These are phyloP conservation scores for Semnornis frantzii DNA, from an alignment of 2,113 vertebrate species.

Conservation along the genomic window DNA sequence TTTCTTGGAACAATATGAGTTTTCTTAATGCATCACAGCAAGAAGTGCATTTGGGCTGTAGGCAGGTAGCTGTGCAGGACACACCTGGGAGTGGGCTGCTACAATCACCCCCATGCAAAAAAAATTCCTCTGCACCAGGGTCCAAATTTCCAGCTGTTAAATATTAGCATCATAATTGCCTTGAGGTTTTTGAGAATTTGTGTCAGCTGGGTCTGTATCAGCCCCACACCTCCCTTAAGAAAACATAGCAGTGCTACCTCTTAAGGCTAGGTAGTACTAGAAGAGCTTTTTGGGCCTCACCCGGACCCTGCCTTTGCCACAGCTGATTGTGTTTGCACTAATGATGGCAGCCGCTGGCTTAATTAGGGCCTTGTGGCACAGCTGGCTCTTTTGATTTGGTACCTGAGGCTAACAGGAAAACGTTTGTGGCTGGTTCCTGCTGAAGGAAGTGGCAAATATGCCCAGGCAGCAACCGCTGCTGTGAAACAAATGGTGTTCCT, in stretches of 20 bases:
- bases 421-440: not conserved
- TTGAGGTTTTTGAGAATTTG: too few relatives aligned
- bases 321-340: not conserved
- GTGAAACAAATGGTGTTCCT: not conserved
- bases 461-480: rapidly evolving
- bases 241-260: not conserved
- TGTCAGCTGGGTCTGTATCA: rapidly evolving
- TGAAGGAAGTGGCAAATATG: not conserved
- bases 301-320: rapidly evolving
- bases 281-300: not conserved
- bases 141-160: not conserved
- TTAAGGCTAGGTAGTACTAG: rapidly evolving
- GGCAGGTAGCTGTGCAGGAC: not conserved
- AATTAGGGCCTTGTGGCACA: not conserved
- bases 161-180: rapidly evolving
- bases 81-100: not conserved
- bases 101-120: too few relatives aligned
- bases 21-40: not conserved
- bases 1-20: rapidly evolving
- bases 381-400: rapidly evolving
- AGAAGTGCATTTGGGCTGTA: rapidly evolving
- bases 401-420: rapidly evolving
- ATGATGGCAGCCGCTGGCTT: not conserved
- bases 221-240: rapidly evolving
- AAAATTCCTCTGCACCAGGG: not conserved